phyloP scores from a whole-genome alignment of 2,113 vertebrate genomes.

The Suncus etruscus region DNA sequence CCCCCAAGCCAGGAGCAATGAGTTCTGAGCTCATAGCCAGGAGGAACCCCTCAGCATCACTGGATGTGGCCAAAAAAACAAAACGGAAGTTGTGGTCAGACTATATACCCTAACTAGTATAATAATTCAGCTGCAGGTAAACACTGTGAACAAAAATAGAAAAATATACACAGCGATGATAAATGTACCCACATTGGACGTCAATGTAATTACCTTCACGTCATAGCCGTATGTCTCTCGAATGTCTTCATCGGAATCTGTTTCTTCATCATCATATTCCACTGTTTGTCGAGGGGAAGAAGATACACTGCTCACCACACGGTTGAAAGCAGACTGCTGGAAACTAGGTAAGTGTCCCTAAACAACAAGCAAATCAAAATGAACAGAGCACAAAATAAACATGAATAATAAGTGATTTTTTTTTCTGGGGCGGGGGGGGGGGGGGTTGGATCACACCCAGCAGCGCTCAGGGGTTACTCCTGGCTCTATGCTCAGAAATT shows the following conservation, averaged over 20 bases:
- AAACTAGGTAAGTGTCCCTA: conserved; percentile 98
- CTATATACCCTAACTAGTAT: not conserved
- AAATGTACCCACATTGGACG: not conserved
- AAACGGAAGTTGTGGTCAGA: no score
- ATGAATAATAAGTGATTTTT: not conserved
- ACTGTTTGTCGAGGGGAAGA: conserved; percentile 93
- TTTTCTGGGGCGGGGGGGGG: no score
- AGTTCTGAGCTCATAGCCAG: no score
- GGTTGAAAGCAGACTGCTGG: conserved; percentile 97
- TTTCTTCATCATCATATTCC: conserved; percentile 99
- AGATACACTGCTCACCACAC: conserved; percentile 89
- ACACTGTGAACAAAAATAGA: no score
- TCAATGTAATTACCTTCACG: conserved; percentile 90
- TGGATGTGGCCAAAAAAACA: no score
- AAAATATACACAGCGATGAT: not conserved
- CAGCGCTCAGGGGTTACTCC: no score
- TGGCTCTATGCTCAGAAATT: no score
- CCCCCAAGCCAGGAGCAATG: no score
- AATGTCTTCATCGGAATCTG: conserved; percentile 98
- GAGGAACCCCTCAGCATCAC: no score
- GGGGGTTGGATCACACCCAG: no score
- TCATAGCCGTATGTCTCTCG: conserved; percentile 97
- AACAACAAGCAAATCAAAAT: conserved; percentile 38
- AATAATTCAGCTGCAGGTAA: not conserved
- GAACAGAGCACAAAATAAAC: conserved; percentile 49